These are phyloP conservation scores for Zophobas morio DNA, from an alignment of 1,140 invertebrate species.

Conservation along the genomic window DNA sequence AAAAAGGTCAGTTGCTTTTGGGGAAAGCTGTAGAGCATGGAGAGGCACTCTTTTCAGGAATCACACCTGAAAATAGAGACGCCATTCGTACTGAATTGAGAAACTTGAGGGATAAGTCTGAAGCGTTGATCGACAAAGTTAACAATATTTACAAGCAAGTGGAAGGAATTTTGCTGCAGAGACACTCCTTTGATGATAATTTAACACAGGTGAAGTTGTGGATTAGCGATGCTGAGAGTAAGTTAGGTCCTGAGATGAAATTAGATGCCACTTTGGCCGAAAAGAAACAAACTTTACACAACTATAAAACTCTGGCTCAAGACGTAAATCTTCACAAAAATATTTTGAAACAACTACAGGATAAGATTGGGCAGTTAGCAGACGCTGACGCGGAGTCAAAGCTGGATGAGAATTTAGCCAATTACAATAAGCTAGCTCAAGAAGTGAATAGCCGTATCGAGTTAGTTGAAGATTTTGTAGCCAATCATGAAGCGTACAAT, in stretches of 20 bases:
- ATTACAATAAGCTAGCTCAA: conserved; percentile 78
- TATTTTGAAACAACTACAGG: conserved; percentile 83
- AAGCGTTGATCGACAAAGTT: conserved; percentile 86
- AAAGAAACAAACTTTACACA: conserved; percentile 87
- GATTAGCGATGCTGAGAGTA: conserved; percentile 81
- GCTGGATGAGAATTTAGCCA: conserved; percentile 77
- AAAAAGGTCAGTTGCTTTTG: conserved; percentile 83
- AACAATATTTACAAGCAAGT: conserved; percentile 89
- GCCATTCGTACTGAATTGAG: conserved; percentile 86
- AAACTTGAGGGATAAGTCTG: conserved; percentile 85
- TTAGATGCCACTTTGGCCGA: conserved; percentile 84
- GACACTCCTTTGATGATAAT: conserved; percentile 92
- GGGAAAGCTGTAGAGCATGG: conserved; percentile 88
- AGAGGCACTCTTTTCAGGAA: conserved; percentile 88
- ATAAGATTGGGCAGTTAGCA: conserved; percentile 80
- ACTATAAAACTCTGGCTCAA: conserved; percentile 82
- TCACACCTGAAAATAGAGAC: conserved; percentile 90
- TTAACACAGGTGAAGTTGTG: conserved; percentile 87
- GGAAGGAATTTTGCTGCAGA: conserved; percentile 87
- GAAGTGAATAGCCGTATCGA: conserved; percentile 79
- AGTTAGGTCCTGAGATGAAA: conserved; percentile 77
- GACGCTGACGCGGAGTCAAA: conserved; percentile 83
- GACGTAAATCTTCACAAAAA: conserved; percentile 87
- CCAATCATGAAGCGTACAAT: conserved; percentile 87
- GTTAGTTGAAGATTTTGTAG: conserved; percentile 80